phyloP scores from a whole-genome alignment of 2,113 vertebrate genomes.

The Regulus satrapa region DNA sequence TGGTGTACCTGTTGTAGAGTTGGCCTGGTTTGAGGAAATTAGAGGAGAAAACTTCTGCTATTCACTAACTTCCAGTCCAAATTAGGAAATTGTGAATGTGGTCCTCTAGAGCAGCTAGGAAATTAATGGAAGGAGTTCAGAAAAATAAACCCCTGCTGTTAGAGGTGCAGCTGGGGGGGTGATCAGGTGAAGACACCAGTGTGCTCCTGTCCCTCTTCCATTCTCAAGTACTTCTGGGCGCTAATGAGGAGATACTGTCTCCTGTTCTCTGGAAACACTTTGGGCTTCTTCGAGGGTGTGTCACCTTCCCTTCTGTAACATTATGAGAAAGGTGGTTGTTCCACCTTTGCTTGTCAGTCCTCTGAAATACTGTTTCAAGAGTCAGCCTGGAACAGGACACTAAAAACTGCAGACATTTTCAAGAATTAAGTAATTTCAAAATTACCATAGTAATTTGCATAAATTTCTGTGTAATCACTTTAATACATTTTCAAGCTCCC shows the following conservation, averaged over 20 bases:
- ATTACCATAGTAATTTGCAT: conserved; percentile 26
- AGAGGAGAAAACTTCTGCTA: neutral
- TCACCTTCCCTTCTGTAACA: neutral
- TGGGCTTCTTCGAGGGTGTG: rapidly evolving
- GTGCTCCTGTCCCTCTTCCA: neutral
- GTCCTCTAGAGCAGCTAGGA: neutral
- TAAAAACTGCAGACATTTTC: neutral
- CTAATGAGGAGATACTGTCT: neutral
- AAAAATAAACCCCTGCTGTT: neutral
- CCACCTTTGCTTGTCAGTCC: neutral
- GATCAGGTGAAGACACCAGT: neutral
- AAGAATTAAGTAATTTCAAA: conserved; percentile 7
- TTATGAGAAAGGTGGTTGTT: neutral
- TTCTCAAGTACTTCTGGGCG: neutral
- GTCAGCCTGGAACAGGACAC: neutral
- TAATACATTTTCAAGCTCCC: neutral
- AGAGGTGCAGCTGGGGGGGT: neutral
- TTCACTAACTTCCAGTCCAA: neutral
- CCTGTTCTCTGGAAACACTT: neutral
- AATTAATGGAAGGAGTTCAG: neutral
- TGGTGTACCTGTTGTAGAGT: neutral
- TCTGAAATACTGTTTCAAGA: neutral
- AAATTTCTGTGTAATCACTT: conserved; percentile 10
- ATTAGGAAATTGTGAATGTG: neutral
- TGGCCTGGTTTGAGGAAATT: neutral